These are phyloP conservation scores for Ennomos erosarius DNA, from an alignment of 2,888 invertebrate genomes.

Conservation along the genomic window DNA sequence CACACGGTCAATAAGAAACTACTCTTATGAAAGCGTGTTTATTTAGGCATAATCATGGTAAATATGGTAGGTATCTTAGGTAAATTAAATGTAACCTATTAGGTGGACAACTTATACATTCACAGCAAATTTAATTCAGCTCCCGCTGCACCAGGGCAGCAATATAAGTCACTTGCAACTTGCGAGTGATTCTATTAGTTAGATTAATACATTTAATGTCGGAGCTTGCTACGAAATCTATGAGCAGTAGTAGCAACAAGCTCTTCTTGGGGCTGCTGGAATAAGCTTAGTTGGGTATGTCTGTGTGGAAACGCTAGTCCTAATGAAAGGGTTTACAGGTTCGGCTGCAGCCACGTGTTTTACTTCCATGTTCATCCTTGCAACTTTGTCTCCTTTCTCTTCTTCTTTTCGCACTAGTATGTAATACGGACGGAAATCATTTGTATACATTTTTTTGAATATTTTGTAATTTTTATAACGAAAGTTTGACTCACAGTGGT, in stretches of 20 bases:
- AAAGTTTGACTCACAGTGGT: conserved; percentile 29
- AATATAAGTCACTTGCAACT: too few species aligned
- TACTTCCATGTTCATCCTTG: conserved; percentile 73
- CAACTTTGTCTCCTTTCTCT: conserved; percentile 75
- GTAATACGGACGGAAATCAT: conserved; percentile 73
- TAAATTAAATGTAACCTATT: too few species aligned
- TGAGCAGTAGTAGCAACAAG: conserved; percentile 70
- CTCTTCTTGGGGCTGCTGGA: conserved; percentile 70
- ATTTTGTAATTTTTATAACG: conserved; percentile 22
- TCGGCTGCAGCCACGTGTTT: conserved; percentile 58
- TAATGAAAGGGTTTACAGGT: conserved; percentile 67
- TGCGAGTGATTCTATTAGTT: too few species aligned
- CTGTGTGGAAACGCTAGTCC: conserved; percentile 66
- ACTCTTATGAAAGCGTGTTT: too few species aligned
- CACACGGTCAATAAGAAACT: too few species aligned
- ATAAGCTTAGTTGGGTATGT: conserved; percentile 71
- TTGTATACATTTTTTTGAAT: conserved; percentile 60
- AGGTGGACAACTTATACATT: too few species aligned
- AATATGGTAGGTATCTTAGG: too few species aligned
- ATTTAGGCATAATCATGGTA: too few species aligned
- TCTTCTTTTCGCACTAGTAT: conserved; percentile 73
- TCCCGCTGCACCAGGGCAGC: too few species aligned
- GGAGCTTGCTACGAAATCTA: conserved; percentile 32
- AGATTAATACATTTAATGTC: too few species aligned
- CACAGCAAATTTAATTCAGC: too few species aligned